phyloP scores from a whole-genome alignment of 2,113 vertebrate genomes.

The Zosterops japonicus region DNA sequence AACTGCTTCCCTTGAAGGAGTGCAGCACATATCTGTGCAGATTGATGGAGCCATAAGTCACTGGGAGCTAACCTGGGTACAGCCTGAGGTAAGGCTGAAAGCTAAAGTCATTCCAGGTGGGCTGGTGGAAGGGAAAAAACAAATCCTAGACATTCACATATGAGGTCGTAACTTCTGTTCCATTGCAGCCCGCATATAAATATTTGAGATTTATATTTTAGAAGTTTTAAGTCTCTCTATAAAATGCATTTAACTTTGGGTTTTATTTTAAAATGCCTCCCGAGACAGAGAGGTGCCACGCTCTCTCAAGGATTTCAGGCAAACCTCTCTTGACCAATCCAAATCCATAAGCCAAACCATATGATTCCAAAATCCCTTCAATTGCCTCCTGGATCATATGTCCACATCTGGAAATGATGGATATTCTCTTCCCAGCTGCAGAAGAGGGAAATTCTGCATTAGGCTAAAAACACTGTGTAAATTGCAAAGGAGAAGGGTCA shows the following conservation, averaged over 20 bases:
- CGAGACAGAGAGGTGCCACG: background rate
- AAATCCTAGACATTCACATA: conserved; percentile 31
- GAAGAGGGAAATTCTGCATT: conserved; percentile 43
- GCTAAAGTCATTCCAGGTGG: conserved; percentile 63
- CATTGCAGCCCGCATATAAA: conserved; percentile 42
- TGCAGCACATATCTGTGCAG: conserved; percentile 43
- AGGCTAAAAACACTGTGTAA: conserved; percentile 5
- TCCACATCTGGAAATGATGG: conserved; percentile 56
- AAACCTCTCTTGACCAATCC: conserved; percentile 31
- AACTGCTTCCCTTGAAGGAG: conserved; percentile 55
- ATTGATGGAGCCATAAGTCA: conserved; percentile 64
- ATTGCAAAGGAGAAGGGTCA: conserved; percentile 14
- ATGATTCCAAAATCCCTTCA: conserved; percentile 38
- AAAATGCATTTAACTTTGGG: conserved; percentile 44
- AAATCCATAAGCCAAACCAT: conserved; percentile 35
- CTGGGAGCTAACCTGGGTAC: conserved; percentile 22
- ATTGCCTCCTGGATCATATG: conserved; percentile 37
- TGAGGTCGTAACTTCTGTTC: conserved; percentile 48
- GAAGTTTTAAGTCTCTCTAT: conserved; percentile 27
- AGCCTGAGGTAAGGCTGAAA: conserved; percentile 57
- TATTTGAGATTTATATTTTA: conserved; percentile 62
- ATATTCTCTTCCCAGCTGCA: conserved; percentile 21
- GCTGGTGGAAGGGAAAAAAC: conserved; percentile 25
- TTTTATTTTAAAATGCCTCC: conserved; percentile 58
- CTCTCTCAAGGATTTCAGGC: conserved; percentile 4